A percentile compares a stretch with the other conserved stretches of the same genome.
phyloP scores from a whole-genome alignment of 2,113 vertebrate genomes.

The Spheniscus mendiculus region DNA sequence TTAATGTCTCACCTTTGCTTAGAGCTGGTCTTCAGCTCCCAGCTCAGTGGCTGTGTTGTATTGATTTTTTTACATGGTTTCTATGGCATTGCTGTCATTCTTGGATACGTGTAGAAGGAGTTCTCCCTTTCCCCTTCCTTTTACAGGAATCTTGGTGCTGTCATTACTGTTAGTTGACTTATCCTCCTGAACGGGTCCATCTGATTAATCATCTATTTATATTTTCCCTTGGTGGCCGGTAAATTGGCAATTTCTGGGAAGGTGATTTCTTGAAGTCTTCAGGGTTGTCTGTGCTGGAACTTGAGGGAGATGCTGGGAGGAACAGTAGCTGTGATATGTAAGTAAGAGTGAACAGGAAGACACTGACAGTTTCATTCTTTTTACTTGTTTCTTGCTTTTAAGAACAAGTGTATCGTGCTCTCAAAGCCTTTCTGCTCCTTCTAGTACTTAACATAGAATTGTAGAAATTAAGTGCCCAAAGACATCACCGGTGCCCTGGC shows the following conservation, averaged over 20 bases:
- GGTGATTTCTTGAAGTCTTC: neutral
- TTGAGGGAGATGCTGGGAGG: neutral
- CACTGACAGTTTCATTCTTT: neutral
- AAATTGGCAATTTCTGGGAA: neutral
- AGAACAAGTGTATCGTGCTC: neutral
- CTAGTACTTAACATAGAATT: neutral
- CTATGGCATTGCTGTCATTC: neutral
- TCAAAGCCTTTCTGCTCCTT: neutral
- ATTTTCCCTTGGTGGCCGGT: neutral
- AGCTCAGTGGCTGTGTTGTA: neutral
- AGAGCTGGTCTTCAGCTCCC: neutral
- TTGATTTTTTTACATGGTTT: slow-evolving; percentile 30
- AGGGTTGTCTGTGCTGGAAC: neutral
- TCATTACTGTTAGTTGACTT: neutral
- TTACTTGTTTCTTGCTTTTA: neutral
- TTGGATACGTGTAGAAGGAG: neutral
- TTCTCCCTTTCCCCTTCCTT: neutral
- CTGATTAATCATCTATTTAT: neutral
- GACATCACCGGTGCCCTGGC: rapidly evolving
- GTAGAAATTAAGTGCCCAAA: neutral
- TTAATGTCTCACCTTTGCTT: slow-evolving; percentile 20
- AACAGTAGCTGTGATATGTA: neutral
- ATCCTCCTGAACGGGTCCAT: neutral
- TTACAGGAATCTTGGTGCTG: neutral
- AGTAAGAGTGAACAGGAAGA: neutral